A percentile compares a stretch with the other conserved stretches of the same genome.
Conservation (phyloP, 1,140 invertebrate genomes). For the Prorops nasuta region DNA sequence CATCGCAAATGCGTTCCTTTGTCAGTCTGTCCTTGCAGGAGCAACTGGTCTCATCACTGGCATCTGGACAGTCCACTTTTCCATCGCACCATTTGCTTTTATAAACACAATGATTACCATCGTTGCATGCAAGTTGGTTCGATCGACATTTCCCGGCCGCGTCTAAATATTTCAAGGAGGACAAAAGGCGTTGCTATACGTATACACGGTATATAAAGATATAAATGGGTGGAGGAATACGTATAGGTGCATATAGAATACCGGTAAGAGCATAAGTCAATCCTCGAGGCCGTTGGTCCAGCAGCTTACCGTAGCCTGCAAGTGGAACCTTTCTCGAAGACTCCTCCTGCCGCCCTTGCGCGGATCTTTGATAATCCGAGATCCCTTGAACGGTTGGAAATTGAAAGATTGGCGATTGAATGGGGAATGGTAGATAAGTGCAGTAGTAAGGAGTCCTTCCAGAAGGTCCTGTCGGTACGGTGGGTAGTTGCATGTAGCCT, state of each 20-base stretch:
- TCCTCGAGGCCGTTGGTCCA: too few species aligned
- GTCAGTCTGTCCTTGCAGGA: conserved; percentile 67
- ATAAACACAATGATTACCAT: conserved; percentile 60
- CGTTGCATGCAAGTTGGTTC: conserved; percentile 16
- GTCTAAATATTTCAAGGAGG: too few species aligned
- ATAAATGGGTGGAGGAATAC: too few species aligned
- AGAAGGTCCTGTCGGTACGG: conserved; percentile 1
- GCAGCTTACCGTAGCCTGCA: too few species aligned
- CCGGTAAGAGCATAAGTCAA: too few species aligned
- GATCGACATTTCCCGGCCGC: conserved; percentile 10
- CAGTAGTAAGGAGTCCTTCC: conserved; percentile 27
- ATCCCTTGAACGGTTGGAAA: conserved; percentile 23
- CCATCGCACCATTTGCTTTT: conserved; percentile 69
- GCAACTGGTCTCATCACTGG: conserved; percentile 77
- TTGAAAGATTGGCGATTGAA: conserved; percentile 23
- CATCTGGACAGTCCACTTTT: conserved; percentile 74
- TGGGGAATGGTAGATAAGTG: conserved; percentile 31
- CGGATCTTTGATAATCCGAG: conserved; percentile 15
- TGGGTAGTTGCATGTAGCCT: neutral
- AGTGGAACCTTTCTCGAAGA: too few species aligned
- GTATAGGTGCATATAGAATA: too few species aligned
- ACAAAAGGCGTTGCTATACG: too few species aligned
- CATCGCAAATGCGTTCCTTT: conserved; percentile 72
- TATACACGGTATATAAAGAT: too few species aligned
- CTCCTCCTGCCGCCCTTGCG: neutral